These are phyloP conservation scores for Syritta pipiens DNA, from an alignment of 2,888 invertebrate species.

Conservation along the genomic window DNA sequence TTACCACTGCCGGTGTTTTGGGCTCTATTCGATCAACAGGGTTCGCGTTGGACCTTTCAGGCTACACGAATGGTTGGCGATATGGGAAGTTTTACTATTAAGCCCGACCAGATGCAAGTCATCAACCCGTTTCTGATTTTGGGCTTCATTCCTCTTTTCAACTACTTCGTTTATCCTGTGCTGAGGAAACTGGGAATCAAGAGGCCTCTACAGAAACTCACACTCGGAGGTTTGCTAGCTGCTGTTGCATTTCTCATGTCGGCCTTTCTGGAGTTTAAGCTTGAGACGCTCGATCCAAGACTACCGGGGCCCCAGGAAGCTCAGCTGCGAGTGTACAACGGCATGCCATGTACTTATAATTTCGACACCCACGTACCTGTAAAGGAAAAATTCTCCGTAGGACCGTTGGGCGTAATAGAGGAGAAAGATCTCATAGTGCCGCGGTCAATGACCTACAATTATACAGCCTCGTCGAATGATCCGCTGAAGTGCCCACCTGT, in stretches of 20 bases:
- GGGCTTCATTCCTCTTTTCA: constrained; percentile 91
- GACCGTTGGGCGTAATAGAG: constrained; percentile 79
- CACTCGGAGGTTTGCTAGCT: constrained; percentile 91
- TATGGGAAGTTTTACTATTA: constrained; percentile 81
- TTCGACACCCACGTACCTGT: constrained; percentile 73
- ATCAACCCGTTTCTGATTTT: constrained; percentile 93
- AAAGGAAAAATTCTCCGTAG: constrained; percentile 59
- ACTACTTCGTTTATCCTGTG: constrained; percentile 81
- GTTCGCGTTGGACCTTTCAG: constrained; percentile 95
- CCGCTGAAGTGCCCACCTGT: constrained; percentile 70
- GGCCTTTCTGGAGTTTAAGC: constrained; percentile 87
- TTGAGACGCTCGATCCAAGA: constrained; percentile 84
- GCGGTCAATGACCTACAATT: constrained; percentile 75
- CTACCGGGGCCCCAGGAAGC: constrained; percentile 82
- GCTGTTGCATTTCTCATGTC: constrained; percentile 91
- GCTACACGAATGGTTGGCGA: constrained; percentile 93
- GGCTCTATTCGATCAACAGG: constrained; percentile 98
- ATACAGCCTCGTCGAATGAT: constrained; percentile 75
- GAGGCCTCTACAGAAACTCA: constrained; percentile 77
- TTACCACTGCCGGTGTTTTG: constrained; percentile 97
- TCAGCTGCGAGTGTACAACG: constrained; percentile 87
- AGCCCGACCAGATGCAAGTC: constrained; percentile 98
- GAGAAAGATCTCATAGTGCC: constrained; percentile 77
- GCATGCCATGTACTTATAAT: constrained; percentile 81
- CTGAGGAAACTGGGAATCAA: constrained; percentile 74